phyloP scores from a whole-genome alignment of 1,140 invertebrate species.

The Calliopsis andreniformis region DNA sequence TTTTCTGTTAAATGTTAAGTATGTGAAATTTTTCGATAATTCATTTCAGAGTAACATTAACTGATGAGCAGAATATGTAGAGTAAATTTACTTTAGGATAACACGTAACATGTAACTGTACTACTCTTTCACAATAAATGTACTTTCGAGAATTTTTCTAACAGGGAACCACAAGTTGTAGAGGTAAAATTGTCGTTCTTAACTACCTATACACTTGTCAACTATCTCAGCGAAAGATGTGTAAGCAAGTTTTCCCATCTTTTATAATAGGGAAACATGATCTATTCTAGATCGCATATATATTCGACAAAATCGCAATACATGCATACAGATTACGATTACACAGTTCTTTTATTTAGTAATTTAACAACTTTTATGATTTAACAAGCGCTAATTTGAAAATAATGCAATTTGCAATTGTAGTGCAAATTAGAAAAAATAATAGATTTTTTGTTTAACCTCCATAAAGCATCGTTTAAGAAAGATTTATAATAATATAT shows the following conservation, averaged over 20 bases:
- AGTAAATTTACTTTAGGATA: background rate
- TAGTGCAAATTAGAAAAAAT: too few species aligned
- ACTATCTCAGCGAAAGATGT: background rate
- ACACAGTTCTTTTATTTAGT: background rate
- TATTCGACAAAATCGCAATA: background rate
- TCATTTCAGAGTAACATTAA: too few species aligned
- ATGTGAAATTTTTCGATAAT: too few species aligned
- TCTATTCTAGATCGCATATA: background rate
- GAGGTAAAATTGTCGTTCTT: background rate
- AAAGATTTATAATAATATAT: background rate
- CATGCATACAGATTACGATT: too few species aligned
- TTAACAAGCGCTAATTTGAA: too few species aligned
- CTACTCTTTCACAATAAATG: slow-evolving; percentile 9
- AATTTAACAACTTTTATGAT: too few species aligned
- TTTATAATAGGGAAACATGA: slow-evolving; percentile 9
- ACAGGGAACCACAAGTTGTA: slow-evolving; percentile 1
- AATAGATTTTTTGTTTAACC: too few species aligned
- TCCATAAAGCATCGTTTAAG: too few species aligned
- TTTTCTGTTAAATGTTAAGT: too few species aligned
- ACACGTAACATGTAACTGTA: background rate
- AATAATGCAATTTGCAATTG: too few species aligned
- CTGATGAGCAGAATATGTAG: too few species aligned
- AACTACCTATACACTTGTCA: background rate
- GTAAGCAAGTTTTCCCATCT: slow-evolving; percentile 18
- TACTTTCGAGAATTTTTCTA: slow-evolving; percentile 1